Evolutionary conservation across 2,113 vertebrate genomes (phyloP), one percentile per base, ranked within the genome.

Genomic region (Procapra przewalskii): DNA sequence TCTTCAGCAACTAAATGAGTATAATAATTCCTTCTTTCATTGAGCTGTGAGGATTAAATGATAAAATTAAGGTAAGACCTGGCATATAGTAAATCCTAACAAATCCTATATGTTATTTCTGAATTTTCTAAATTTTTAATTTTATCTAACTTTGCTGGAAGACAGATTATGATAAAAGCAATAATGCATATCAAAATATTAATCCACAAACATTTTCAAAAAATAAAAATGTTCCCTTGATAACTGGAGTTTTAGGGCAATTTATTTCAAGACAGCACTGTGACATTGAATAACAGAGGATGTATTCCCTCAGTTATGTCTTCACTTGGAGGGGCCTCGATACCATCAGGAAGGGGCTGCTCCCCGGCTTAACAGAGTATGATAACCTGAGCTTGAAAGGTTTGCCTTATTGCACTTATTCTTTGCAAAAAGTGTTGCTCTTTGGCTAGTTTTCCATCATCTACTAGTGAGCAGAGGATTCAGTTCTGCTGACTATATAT

Each of bases 121-220:
- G 21, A 93, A 75, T 95, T 79, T 95, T 89, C 67, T 60, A 36
- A 96, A 75, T 87, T 91, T 92, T 60, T 75, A 29, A 89, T 40
- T 96, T 87, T 90, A 55, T 50, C 23, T 29, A 75, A 81, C 27
- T 93, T 94, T 91, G 31, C 55, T 62, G 12, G 17, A 50, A 64
- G 21, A 16, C 7, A 91, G n/a, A 86, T 62, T 95, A 82, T 81
- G 23, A 89, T 45, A 52, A 55, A 80, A 67, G 25, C 7, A 67
- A 43, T 83, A 33, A 54, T 85, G 48, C 7, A 55, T 43, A 79
- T 27, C 12, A 14, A 27, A 31, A 43, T 52, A 48, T 82, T 91
- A 55, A 77, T 75, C 33, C 79, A 5, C 19, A 67, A 59, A 79
- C 11, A 50, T 55, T 64, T 92, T 83, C 29, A 79, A 96, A 88